phyloP scores from a whole-genome alignment of 2,797 vertebrate genomes.

The Pantherophis vulpinus region DNA sequence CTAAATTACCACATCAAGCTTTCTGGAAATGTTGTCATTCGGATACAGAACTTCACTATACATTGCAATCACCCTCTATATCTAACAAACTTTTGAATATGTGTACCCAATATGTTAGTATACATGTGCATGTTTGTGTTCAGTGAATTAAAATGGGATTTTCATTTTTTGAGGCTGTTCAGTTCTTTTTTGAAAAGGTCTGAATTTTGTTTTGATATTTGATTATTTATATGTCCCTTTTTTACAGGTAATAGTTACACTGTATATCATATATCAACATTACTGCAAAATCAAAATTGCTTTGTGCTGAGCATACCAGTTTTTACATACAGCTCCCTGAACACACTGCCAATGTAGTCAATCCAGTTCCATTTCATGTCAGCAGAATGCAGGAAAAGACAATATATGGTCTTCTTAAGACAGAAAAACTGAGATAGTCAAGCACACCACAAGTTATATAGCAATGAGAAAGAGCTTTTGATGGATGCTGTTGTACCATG shows the following conservation, averaged over 20 bases:
- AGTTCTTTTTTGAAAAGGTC: neutral
- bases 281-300: neutral
- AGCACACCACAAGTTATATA: neutral
- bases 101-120: too few species aligned
- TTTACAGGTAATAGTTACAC: neutral
- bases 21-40: neutral
- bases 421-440: constrained; percentile 9
- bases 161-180: neutral
- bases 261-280: neutral
- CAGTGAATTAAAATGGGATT: neutral
- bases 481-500: neutral
- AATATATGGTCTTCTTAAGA: neutral
- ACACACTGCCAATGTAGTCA: neutral
- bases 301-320: neutral
- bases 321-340: neutral
- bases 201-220: neutral
- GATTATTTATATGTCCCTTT: neutral
- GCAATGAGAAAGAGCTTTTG: neutral
- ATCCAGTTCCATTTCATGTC: constrained; percentile 5
- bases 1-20: neutral
- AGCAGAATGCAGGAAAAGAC: neutral
- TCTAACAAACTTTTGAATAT: too few species aligned
- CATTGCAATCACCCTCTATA: neutral
- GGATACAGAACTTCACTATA: neutral
- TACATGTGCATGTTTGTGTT: too few species aligned